Evolutionary conservation across 2,113 vertebrate genomes (phyloP), one percentile per base, ranked within the genome.

Genomic region (Trachemys scripta): DNA sequence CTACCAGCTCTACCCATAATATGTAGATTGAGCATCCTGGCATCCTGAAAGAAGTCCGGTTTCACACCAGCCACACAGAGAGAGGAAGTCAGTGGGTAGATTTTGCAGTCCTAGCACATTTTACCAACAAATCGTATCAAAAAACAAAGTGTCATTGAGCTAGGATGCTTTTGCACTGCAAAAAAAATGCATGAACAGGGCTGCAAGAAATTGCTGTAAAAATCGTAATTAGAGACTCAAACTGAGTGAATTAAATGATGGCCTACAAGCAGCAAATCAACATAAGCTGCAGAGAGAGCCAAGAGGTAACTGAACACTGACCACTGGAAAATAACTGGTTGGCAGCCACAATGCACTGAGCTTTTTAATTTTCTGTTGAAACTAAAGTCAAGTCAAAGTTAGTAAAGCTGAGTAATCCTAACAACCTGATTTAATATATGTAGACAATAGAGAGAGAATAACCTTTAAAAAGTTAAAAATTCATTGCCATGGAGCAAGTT

Each of bases 401-500:
- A 95, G 50, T 95, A 95, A 95, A 96, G 84, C 82, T 90, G 84
- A 62, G 86, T 90, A 95, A 95, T 90, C 88, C 85, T 97, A 95
- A 93, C 93, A 92, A 81, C 89, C 90, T 89, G 31, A 93, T 72
- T 25, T 51, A 97, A 92, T 65, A 65, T 72, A 38, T 72, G 19
- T 9, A 72, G 35, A 22, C 35, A 72, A 72, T 20, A 14, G 35
- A 59, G 8, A 47, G 59, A 69, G 83, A 92, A 94, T 96, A 95
- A 59, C 10, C 59, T 49, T 12, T 11, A 6, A 93, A 92, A 89
- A 84, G 79, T 91, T 94, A 79, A 10, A 90, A 96, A 85, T 88
- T 88, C 85, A 89, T 94, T 96, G 85, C 89, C 69, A 42, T 10
- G 1, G 78, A 93, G 80, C 89, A 89, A 54, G 78, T 94, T 92